These are phyloP conservation scores for Dolichallabes microphthalmus DNA, from an alignment of 2,113 vertebrate species.

Conservation along the genomic window DNA sequence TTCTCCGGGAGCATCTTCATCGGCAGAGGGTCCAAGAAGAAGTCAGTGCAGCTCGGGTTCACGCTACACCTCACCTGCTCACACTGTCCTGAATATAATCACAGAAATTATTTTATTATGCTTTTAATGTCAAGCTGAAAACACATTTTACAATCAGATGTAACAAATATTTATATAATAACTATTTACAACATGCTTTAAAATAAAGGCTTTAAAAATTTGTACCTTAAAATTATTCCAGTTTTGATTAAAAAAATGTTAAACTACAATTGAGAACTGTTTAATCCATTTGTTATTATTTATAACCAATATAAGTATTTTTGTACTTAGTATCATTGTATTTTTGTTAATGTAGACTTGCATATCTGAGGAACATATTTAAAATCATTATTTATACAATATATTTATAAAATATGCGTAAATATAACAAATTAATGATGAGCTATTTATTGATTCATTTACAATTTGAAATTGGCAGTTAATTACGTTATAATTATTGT, in stretches of 20 bases:
- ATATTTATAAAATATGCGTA: too few species aligned
- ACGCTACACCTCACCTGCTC: not conserved
- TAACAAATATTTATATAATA: not conserved
- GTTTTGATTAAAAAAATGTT: not conserved
- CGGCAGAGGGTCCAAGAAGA: constrained; percentile 92
- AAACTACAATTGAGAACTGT: too few species aligned
- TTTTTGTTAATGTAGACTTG: too few species aligned
- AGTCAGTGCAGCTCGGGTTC: constrained; percentile 75
- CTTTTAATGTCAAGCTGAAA: not conserved
- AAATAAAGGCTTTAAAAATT: not conserved
- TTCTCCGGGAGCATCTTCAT: constrained; percentile 98
- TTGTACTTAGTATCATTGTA: too few species aligned
- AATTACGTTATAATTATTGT: not conserved
- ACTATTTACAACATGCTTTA: not conserved
- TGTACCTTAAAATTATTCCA: not conserved
- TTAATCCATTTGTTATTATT: too few species aligned
- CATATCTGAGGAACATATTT: too few species aligned
- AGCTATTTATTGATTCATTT: not conserved
- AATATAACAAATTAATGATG: not conserved
- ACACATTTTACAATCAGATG: not conserved
- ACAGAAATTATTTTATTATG: not conserved
- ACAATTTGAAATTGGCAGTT: too few species aligned
- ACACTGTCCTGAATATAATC: not conserved
- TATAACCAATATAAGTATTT: too few species aligned
- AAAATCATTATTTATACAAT: too few species aligned